Evolutionary conservation across 2,797 vertebrate species (phyloP).

Genomic region (Sebastes ruberrimus): DNA sequence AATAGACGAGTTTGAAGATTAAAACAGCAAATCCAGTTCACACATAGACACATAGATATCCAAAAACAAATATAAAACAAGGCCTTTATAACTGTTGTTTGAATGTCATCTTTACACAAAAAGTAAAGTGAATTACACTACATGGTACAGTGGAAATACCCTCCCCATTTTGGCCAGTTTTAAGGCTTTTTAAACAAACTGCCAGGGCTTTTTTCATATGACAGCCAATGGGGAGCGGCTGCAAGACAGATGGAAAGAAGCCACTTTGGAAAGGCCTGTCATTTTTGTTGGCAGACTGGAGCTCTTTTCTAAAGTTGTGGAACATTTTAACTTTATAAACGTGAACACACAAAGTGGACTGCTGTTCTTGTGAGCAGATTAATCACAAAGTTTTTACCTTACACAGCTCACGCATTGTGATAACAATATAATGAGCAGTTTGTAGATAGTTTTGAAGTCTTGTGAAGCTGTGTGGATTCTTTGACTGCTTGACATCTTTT

Average conservation of each 20-base stretch:
- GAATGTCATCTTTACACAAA: background rate
- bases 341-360: slow-evolving; percentile 22
- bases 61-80: background rate
- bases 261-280: slow-evolving; percentile 57
- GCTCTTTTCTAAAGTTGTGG: slow-evolving; percentile 45
- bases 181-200: slow-evolving; percentile 36
- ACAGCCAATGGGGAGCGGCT: slow-evolving; percentile 49
- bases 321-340: slow-evolving; percentile 47
- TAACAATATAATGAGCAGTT: background rate
- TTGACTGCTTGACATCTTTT: background rate
- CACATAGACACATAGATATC: background rate
- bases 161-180: slow-evolving; percentile 23
- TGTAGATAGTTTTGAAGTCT: background rate
- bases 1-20: background rate
- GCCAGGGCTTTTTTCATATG: slow-evolving; percentile 37
- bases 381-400: slow-evolving; percentile 9
- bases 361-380: slow-evolving; percentile 15
- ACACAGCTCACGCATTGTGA: background rate
- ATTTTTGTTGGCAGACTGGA: slow-evolving; percentile 46
- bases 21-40: background rate
- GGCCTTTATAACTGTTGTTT: background rate
- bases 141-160: background rate
- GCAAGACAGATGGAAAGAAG: slow-evolving; percentile 62
- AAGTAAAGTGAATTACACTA: background rate
- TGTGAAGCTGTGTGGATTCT: background rate